Evolutionary conservation across 2,888 invertebrate species (phyloP).

Genomic region (Drosophila macrothrix): DNA sequence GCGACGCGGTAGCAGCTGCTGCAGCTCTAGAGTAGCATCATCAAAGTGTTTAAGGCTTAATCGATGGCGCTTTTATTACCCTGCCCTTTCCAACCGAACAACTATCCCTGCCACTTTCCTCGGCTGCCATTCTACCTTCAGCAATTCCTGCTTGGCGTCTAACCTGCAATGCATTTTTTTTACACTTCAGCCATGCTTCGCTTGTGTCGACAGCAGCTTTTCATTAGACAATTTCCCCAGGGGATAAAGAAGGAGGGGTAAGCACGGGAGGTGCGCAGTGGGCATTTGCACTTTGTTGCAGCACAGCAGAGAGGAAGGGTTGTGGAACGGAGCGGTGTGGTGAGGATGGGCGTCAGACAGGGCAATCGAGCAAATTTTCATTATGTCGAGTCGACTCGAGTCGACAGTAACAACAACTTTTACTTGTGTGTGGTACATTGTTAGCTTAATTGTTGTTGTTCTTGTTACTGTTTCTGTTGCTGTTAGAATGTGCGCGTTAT

Average conservation of each 20-base stretch:
- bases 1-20: constrained; percentile 17
- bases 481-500: constrained; percentile 80
- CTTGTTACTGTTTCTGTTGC: constrained; percentile 36
- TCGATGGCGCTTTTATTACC: constrained; percentile 69
- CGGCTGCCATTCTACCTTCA: constrained; percentile 17
- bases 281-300: constrained; percentile 35
- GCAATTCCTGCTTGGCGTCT: constrained; percentile 51
- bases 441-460: constrained; percentile 78
- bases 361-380: constrained; percentile 70
- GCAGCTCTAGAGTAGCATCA: constrained; percentile 30
- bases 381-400: constrained; percentile 69
- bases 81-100: constrained; percentile 9
- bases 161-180: constrained; percentile 51
- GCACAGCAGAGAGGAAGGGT: background rate
- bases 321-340: background rate
- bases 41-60: constrained; percentile 70
- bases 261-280: background rate
- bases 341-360: constrained; percentile 11
- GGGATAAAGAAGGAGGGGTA: background rate
- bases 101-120: background rate
- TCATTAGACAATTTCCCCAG: constrained; percentile 78
- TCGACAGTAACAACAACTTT: constrained; percentile 76
- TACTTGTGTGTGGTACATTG: constrained; percentile 79
- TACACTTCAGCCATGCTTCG: constrained; percentile 75
- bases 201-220: constrained; percentile 80